Conservation (phyloP, 53 echinoderm and acorn worm genomes). For the Astropecten irregularis region DNA sequence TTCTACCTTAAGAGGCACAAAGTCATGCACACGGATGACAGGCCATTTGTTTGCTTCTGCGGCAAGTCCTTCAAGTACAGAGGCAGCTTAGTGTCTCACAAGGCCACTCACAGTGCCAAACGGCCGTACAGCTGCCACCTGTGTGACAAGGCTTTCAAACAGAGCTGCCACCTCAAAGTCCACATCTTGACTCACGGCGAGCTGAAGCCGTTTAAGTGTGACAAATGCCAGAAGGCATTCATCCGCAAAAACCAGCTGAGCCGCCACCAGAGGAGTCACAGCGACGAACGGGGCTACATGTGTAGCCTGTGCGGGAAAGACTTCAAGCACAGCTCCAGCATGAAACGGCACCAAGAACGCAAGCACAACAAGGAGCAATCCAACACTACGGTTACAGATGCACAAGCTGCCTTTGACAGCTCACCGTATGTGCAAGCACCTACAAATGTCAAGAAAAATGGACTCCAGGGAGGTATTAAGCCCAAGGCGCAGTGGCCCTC, state of each 20-base stretch:
- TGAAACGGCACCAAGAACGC: conserved; percentile 42
- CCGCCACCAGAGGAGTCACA: conserved; percentile 43
- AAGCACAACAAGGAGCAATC: conserved; percentile 5
- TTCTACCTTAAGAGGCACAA: conserved; percentile 65
- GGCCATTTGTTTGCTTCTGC: conserved; percentile 63
- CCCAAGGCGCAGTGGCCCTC: conserved; percentile 21
- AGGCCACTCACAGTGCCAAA: conserved; percentile 30
- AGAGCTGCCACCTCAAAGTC: conserved; percentile 49
- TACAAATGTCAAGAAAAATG: background rate
- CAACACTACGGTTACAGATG: background rate
- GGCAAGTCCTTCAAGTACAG: conserved; percentile 44
- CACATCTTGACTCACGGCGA: conserved; percentile 38
- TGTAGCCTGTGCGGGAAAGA: conserved; percentile 36
- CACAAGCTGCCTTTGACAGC: background rate
- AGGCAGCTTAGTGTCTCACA: conserved; percentile 34
- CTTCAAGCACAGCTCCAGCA: conserved; percentile 51
- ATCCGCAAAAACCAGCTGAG: conserved; percentile 44
- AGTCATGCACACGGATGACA: conserved; percentile 61
- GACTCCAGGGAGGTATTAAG: background rate
- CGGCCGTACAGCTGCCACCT: conserved; percentile 31
- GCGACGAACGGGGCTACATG: conserved; percentile 24
- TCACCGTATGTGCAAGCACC: background rate
- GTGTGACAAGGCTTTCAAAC: conserved; percentile 38
- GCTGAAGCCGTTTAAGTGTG: conserved; percentile 38
- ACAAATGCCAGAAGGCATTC: conserved; percentile 44